Conservation (phyloP, 2,113 vertebrate genomes). For the Pseudorhombus dupliciocellatus region DNA sequence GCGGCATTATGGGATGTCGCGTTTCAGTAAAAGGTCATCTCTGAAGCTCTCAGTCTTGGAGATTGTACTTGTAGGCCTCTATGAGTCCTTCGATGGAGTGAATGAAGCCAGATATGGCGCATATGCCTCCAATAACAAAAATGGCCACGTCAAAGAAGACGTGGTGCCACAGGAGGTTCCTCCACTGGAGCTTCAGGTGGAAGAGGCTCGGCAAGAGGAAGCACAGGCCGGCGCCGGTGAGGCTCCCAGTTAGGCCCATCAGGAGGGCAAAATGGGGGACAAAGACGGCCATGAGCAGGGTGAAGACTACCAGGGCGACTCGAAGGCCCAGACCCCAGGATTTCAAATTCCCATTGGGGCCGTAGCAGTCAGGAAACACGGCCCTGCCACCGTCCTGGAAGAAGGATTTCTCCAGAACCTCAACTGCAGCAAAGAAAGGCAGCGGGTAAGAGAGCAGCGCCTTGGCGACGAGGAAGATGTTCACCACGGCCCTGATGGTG, state of each 20-base stretch:
- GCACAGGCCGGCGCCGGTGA: conserved; percentile 94
- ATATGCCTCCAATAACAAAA: conserved; percentile 95
- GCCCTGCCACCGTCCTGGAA: conserved; percentile 91
- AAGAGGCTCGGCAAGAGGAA: conserved; percentile 97
- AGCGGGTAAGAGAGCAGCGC: conserved; percentile 94
- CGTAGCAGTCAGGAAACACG: conserved; percentile 91
- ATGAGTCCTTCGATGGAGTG: conserved; percentile 96
- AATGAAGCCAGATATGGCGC: conserved; percentile 95
- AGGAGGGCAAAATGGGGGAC: conserved; percentile 96
- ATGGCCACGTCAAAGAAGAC: conserved; percentile 98
- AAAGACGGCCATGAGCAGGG: conserved; percentile 96
- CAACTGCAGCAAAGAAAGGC: conserved; percentile 96
- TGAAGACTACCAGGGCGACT: conserved; percentile 91
- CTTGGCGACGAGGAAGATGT: conserved; percentile 95
- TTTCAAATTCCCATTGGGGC: conserved; percentile 87
- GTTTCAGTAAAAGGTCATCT: conserved; percentile 20
- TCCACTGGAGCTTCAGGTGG: conserved; percentile 95
- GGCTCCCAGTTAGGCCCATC: conserved; percentile 97
- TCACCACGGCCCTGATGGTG: conserved; percentile 94
- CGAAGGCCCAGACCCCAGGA: conserved; percentile 93
- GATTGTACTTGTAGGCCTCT: conserved; percentile 89
- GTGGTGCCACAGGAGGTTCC: conserved; percentile 95
- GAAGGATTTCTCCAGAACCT: conserved; percentile 92
- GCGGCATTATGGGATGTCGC: conserved; percentile 20
- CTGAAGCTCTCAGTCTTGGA: conserved; percentile 83